Conservation (phyloP, 1,140 invertebrate genomes). For the Procambarus virginalis region DNA sequence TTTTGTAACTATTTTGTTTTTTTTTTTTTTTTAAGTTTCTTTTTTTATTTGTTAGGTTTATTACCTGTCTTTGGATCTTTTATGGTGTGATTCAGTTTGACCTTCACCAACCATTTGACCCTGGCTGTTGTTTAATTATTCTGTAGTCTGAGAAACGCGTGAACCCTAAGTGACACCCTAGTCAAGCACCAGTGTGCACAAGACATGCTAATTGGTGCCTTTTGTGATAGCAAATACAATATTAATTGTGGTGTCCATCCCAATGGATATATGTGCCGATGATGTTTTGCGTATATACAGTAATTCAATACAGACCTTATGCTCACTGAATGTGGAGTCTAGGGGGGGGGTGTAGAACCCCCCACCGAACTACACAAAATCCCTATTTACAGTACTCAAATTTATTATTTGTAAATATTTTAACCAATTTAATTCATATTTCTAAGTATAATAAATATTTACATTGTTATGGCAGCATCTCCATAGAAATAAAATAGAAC, state of each 20-base stretch:
- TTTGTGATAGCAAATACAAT: conserved; percentile 22
- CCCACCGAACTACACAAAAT: too few relatives aligned
- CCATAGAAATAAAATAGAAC: too few relatives aligned
- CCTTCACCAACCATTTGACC: background rate
- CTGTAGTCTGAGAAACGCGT: conserved; percentile 12
- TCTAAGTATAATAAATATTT: too few relatives aligned
- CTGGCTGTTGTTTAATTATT: conserved; percentile 27
- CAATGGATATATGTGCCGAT: conserved; percentile 24
- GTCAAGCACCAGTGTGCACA: conserved; percentile 38
- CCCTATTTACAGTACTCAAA: too few relatives aligned
- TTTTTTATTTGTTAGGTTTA: background rate
- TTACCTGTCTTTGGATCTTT: background rate
- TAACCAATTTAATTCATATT: too few relatives aligned
- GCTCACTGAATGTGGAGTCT: too few relatives aligned
- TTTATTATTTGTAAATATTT: too few relatives aligned
- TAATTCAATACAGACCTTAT: background rate
- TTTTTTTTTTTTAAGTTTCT: too few relatives aligned
- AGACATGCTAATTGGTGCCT: conserved; percentile 36
- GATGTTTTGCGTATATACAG: background rate
- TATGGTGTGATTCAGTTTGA: conserved; percentile 1
- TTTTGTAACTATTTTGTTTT: too few relatives aligned
- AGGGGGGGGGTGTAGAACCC: too few relatives aligned
- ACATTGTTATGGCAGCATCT: too few relatives aligned
- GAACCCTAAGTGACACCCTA: conserved; percentile 9
- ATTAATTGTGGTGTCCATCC: background rate